Conservation (phyloP, 1,140 invertebrate species). For the silkworm (Bombyx mori) region ASM3026992v2 NC_085107.1:7361001-7361500, state of each 20-base stretch:
- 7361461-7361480: constrained; percentile 33
- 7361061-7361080: constrained; percentile 51
- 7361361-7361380: constrained; percentile 47
- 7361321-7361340: constrained; percentile 46
- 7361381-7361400: constrained; percentile 61
- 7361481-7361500: constrained; percentile 51
- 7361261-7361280: constrained; percentile 9
- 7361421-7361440: constrained; percentile 51
- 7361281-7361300: constrained; percentile 52
- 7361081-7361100: constrained; percentile 47
- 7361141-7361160: constrained; percentile 5
- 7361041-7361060: constrained; percentile 65
- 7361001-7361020: constrained; percentile 75
- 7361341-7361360: constrained; percentile 51
- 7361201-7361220: no score
- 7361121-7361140: constrained; percentile 3
- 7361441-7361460: constrained; percentile 24
- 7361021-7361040: constrained; percentile 83
- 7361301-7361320: constrained; percentile 52
- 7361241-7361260: no score
- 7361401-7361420: constrained; percentile 67
- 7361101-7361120: constrained; percentile 24
- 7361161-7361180: no score
- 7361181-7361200: no score
- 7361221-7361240: no score